Evolutionary conservation across 1,140 invertebrate genomes (phyloP).

Genomic region (Polypedilum vanderplanki): DNA sequence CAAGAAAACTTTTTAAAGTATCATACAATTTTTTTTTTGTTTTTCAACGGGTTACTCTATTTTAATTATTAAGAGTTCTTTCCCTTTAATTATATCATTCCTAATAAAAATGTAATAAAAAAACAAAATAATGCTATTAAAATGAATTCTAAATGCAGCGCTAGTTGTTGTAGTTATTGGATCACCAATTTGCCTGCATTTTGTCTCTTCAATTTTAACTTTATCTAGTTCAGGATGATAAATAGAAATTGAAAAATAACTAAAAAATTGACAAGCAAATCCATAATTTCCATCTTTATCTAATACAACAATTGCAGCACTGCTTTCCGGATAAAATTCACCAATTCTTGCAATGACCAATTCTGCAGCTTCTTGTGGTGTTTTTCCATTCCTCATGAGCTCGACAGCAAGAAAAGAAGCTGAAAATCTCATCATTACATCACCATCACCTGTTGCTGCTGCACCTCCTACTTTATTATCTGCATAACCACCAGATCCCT

Average conservation of each 20-base stretch:
- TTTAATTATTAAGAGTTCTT: too few species aligned
- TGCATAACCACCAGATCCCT: constrained; percentile 87
- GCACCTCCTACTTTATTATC: constrained; percentile 86
- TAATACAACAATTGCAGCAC: constrained; percentile 73
- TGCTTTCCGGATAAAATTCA: constrained; percentile 68
- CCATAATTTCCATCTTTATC: constrained; percentile 66
- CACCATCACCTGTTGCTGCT: constrained; percentile 91
- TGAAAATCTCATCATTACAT: constrained; percentile 75
- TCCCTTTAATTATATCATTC: too few species aligned
- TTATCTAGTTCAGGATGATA: background rate
- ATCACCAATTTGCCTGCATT: background rate
- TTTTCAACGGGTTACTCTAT: too few species aligned
- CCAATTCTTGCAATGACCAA: constrained; percentile 61
- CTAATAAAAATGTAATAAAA: background rate
- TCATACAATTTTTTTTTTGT: too few species aligned
- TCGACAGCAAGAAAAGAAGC: constrained; percentile 72
- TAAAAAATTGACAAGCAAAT: constrained; percentile 63
- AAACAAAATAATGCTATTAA: background rate
- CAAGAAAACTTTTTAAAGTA: too few species aligned
- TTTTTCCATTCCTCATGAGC: constrained; percentile 67
- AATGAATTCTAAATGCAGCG: background rate
- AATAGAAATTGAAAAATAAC: background rate
- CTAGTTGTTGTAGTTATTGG: background rate
- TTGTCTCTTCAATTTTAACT: background rate
- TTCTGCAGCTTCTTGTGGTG: constrained; percentile 59